These are phyloP conservation scores for Apeltes quadracus DNA, from an alignment of 2,113 vertebrate genomes.

Conservation along the genomic window DNA sequence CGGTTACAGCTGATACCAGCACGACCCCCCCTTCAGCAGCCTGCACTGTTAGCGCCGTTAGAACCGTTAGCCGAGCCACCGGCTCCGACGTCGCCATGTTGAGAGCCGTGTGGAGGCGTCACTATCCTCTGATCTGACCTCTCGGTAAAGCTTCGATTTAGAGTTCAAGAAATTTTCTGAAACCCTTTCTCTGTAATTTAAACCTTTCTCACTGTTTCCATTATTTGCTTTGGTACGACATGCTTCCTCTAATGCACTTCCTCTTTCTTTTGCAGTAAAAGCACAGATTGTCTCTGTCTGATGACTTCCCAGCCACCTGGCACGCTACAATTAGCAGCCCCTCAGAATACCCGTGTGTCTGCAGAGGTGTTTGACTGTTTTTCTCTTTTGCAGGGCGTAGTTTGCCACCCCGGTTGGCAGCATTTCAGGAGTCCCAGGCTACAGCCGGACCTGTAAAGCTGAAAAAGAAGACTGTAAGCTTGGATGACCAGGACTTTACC, in stretches of 20 bases:
- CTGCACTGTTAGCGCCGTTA: not conserved
- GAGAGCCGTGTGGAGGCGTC: not conserved
- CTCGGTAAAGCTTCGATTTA: not conserved
- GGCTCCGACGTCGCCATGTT: not conserved
- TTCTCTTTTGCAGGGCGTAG: constrained; percentile 7
- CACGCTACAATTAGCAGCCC: not conserved
- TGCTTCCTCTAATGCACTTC: constrained; percentile 52
- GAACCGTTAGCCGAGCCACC: not conserved
- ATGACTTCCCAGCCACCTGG: constrained; percentile 28
- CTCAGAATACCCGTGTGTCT: constrained; percentile 2
- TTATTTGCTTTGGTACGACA: not conserved
- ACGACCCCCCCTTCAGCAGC: not conserved
- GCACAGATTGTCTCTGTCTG: constrained; percentile 20
- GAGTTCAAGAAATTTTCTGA: not conserved
- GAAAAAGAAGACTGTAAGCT: constrained; percentile 33
- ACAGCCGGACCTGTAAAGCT: constrained; percentile 5
- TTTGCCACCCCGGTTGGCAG: constrained; percentile 32
- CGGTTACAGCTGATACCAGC: not conserved
- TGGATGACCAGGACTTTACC: constrained; percentile 45
- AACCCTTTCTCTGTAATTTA: not conserved
- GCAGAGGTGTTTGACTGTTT: not conserved
- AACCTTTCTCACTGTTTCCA: constrained; percentile 6
- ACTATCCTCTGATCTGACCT: not conserved
- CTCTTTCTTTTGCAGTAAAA: constrained; percentile 47
- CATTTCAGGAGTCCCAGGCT: constrained; percentile 6